Conservation (phyloP, 1,140 invertebrate species). For the Copidosoma floridanum region DNA sequence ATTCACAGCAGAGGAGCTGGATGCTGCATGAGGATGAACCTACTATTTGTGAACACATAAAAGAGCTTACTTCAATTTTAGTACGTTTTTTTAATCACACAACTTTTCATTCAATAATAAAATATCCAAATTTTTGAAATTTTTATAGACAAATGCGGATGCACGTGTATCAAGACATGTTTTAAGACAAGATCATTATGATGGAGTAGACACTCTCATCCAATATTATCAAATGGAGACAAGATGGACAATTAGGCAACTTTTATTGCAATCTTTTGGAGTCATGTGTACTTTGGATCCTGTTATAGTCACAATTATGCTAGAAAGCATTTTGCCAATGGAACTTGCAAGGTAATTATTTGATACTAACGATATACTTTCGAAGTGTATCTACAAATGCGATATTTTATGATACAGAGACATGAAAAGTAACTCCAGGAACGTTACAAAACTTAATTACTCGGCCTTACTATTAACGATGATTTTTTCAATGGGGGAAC, state of each 20-base stretch:
- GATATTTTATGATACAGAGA: constrained; percentile 56
- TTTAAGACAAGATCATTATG: constrained; percentile 73
- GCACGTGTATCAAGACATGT: constrained; percentile 76
- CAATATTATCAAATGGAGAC: constrained; percentile 93
- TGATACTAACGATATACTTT: neutral
- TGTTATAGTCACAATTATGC: constrained; percentile 74
- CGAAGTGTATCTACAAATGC: neutral
- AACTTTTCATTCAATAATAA: neutral
- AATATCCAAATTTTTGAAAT: constrained; percentile 10
- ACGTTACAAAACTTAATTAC: constrained; percentile 69
- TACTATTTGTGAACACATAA: constrained; percentile 78
- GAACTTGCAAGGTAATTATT: constrained; percentile 71
- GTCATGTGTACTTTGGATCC: constrained; percentile 81
- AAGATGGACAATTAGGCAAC: constrained; percentile 75
- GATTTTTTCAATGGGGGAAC: constrained; percentile 84
- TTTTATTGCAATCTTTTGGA: constrained; percentile 80
- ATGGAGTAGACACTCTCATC: constrained; percentile 73
- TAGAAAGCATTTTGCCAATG: constrained; percentile 82
- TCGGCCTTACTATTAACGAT: constrained; percentile 78
- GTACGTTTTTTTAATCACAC: constrained; percentile 55
- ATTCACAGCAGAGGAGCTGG: constrained; percentile 91
- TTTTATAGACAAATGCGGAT: constrained; percentile 78
- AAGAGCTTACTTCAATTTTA: constrained; percentile 82
- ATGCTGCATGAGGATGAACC: constrained; percentile 88
- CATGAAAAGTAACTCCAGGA: constrained; percentile 70